Evolutionary conservation across 2,888 invertebrate genomes (phyloP), one percentile per base, ranked within the genome.

Genomic region (Drosophila fungiperda): DNA sequence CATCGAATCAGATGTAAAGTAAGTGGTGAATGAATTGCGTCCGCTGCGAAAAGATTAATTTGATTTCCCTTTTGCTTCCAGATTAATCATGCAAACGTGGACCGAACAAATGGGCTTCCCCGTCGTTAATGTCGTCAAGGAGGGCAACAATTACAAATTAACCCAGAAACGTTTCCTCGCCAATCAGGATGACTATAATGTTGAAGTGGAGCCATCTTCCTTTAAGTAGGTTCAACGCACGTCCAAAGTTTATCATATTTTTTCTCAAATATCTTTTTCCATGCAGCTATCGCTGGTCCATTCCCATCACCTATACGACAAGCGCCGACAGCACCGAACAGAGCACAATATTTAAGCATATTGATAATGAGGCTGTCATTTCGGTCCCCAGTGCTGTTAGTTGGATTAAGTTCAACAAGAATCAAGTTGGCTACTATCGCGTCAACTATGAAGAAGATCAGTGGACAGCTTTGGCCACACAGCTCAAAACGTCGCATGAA

Each of bases 21-120:
- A 70, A 70, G 91, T 83, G 0, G 90, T 82, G 0, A 11, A 26
- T 45, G 23, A 8, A 12, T 15, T 35, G 9, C 1, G 32, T 1
- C 9, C 4, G 1, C 9, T 35, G 8, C 15, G 17, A 2, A 1
- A 9, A 15, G 4, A 45, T 26, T 8, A 3, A 29, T 38, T 6
- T 49, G 32, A 64, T 45, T 12, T 1, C 45, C 1, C 0, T 33
- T 26, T 3, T 82, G 68, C 11, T 53, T 45, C 69, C 70, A 95
- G 95, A 7, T 91, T 94, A 48, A 95, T 97, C 69, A 97, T 98
- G 97, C 95, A 97, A 88, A 97, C 98, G 0, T 98, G 97, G 97
- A 98, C 97, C 0, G 94, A 95, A 49, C 98, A 98, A 93, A 97
- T 96, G 96, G 98, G 98, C 0, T 96, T 96, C 86, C 98, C 98